Evolutionary conservation across 2,888 invertebrate species (phyloP), one percentile per base, ranked within the genome.

Genomic region (Branchipolynoe longqiensis): DNA sequence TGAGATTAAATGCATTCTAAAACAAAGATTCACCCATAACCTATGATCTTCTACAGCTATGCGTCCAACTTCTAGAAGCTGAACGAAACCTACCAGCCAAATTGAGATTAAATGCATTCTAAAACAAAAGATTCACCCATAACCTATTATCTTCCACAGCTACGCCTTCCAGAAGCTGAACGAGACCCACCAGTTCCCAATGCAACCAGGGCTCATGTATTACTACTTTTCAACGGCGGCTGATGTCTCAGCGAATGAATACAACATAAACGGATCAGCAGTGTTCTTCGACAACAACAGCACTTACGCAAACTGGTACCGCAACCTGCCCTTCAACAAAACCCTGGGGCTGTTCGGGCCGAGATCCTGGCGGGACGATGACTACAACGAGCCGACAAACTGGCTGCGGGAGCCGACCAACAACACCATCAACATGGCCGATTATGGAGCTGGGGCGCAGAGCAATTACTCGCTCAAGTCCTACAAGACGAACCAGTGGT

Each of bases 131-230:
- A n/a, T n/a, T n/a, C n/a, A n/a, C n/a, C n/a, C n/a, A n/a, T n/a
- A n/a, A n/a, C n/a, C n/a, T n/a, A n/a, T n/a, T n/a, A n/a, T n/a
- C n/a, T n/a, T n/a, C n/a, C n/a, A n/a, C n/a, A 89, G 89, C 82
- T 91, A 91, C 83, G 87, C 89, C 83, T 89, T 88, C 31, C 90
- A 90, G 86, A 90, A 87, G 82, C 86, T 90, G n/a, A 91, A 90
- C 83, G 86, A 87, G 41, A 85, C 88, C 25, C 33, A 87, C 36
- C 86, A 85, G 54, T 89, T 93, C 89, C 86, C 92, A 0, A 97
- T 97, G 90, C 98, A 99, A 94, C 99, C 99, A 0, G 99, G 99
- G 84, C 97, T 99, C 96, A 98, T 98, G 97, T 99, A 99, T 92
- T 98, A 98, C 92, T 98, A 98, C 92, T 94, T 99, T 64, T 98